Percentiles rank a stretch among this genome's conserved stretches.
Conservation (phyloP, 2,797 vertebrate genomes). For the Sarcophilus harrisii region DNA sequence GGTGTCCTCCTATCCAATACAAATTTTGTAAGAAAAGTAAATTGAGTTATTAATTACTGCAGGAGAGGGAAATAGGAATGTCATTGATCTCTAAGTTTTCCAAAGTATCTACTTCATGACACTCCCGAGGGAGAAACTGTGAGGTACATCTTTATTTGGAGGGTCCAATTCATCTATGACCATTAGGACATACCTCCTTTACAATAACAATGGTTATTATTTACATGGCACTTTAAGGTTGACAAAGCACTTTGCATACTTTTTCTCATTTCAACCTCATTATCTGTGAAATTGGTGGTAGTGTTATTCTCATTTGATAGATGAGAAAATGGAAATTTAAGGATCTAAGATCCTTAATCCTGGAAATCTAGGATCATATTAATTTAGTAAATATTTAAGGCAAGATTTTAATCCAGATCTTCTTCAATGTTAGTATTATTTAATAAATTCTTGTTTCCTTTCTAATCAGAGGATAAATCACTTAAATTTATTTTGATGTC, state of each 20-base stretch:
- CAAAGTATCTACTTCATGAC: neutral
- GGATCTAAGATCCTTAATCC: too few species aligned
- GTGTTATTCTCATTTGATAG: neutral
- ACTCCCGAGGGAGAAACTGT: neutral
- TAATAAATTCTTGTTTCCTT: neutral
- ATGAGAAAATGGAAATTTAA: neutral
- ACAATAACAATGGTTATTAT: neutral
- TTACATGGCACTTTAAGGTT: neutral
- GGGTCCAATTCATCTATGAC: neutral
- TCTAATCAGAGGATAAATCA: neutral
- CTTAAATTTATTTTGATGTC: neutral
- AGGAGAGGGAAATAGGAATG: neutral
- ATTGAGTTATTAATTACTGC: neutral
- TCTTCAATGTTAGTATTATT: neutral
- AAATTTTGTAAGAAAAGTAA: conserved; percentile 25
- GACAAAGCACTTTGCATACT: neutral
- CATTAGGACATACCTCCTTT: neutral
- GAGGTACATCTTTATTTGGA: neutral
- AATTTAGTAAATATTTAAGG: neutral
- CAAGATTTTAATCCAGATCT: neutral
- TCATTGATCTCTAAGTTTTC: neutral
- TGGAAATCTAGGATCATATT: neutral
- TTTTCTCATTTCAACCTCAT: neutral
- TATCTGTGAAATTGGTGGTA: neutral
- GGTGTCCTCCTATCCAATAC: neutral